phyloP scores from a whole-genome alignment of 2,113 vertebrate species.

The Chelonoidis abingdonii region DNA sequence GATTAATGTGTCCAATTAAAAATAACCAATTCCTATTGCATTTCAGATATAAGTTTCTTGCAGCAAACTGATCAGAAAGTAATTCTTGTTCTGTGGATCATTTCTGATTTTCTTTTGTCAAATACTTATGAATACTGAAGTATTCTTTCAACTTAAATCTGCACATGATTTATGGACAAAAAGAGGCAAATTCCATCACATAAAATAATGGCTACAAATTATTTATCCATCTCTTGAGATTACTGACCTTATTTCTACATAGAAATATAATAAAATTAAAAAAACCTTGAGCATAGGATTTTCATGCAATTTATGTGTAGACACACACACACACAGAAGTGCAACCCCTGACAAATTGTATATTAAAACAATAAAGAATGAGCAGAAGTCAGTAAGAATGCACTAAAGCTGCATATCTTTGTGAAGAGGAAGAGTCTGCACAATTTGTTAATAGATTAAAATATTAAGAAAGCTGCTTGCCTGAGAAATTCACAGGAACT shows the following conservation, averaged over 20 bases:
- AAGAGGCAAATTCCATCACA: background rate
- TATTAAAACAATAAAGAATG: background rate
- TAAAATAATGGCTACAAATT: background rate
- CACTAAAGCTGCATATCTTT: background rate
- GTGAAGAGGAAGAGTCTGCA: background rate
- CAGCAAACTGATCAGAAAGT: accelerated
- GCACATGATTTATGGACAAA: background rate
- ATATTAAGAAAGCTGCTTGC: background rate
- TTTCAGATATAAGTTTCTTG: background rate
- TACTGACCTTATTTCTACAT: background rate
- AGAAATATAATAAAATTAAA: background rate
- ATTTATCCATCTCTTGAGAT: background rate
- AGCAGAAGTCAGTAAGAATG: background rate
- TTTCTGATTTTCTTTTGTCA: background rate
- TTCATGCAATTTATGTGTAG: background rate
- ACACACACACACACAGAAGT: background rate
- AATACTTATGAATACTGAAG: background rate
- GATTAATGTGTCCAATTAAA: background rate
- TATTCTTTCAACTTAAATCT: background rate
- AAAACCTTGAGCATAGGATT: background rate
- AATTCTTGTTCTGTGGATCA: background rate
- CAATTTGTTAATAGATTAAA: background rate
- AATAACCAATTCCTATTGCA: background rate
- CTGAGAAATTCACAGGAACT: background rate
- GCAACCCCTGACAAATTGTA: background rate